Base-by-base conservation (phyloP, 1,140 invertebrate genomes). In the Procambarus virginalis region DNA sequence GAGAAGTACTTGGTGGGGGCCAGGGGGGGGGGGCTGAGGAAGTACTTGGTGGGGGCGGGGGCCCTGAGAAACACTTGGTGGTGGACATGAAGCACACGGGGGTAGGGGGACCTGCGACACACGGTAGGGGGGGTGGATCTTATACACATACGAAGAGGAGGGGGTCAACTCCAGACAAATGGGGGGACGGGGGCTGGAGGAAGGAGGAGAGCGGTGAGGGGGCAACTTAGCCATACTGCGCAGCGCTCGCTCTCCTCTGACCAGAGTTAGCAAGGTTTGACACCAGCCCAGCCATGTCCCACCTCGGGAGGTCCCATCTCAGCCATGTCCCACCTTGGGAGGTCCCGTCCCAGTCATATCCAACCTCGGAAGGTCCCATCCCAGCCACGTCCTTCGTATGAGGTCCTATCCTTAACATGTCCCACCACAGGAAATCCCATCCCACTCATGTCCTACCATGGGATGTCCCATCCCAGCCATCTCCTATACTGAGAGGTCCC, bases 251-350 rank as follows among this genome's bases (percentile, higher is more conserved):
- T 20, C 4, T 10, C 46, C 49, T 58, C 49, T 55, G 55, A n/a
- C 49, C 20, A 51, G 49, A 55, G 20, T 55, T 80, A 80, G 20
- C 49, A 58, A 80, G 78, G 78, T 51, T 80, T 80, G 78, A 80
- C 78, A 58, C 49, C 78, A 55, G 78, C 78, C 78, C 49, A 58
- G 49, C 78, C 78, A 58, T 80, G 20, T 58, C 49, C 22, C 14
- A 78, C 76, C 51, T 14, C 64, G 10, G 17, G 8, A 55, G 51
- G 51, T 12, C 51, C 12, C 78, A 55, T 49, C 78, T 49, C 49
- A 58, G 49, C 78, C 78, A 58, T 80, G 20, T 58, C 49, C 22
- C 14, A 78, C 76, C 51, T 14, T 17, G 10, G 17, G 8, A 55
- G 51, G 51, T 12, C 34, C 34, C 34, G 34, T 34, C 34, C 34